phyloP scores from a whole-genome alignment of 2,888 invertebrate genomes.

The Nesidiocoris tenuis region DNA sequence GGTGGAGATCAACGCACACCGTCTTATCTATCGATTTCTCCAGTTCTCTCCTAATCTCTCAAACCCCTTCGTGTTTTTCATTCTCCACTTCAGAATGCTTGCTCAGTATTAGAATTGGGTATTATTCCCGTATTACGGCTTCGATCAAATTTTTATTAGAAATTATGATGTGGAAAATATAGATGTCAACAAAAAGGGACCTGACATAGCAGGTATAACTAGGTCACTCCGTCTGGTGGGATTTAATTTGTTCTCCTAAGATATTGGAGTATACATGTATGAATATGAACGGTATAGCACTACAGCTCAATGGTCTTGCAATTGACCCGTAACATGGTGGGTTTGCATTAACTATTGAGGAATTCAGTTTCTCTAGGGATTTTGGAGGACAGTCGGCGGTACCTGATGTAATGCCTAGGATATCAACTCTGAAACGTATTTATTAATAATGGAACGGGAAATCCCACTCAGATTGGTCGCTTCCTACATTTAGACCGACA shows the following conservation, averaged over 20 bases:
- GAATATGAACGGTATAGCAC: not conserved
- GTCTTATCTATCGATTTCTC: constrained; percentile 34
- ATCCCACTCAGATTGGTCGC: constrained; percentile 17
- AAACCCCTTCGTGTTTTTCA: not conserved
- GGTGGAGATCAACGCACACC: constrained; percentile 14
- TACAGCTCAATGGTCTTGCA: constrained; percentile 9
- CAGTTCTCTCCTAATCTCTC: not conserved
- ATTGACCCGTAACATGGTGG: constrained; percentile 35
- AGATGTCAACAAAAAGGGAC: too few relatives aligned
- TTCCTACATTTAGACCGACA: not conserved
- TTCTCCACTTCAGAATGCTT: too few relatives aligned
- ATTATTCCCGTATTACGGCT: too few relatives aligned
- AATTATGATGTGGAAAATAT: too few relatives aligned
- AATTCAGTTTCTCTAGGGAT: constrained; percentile 27
- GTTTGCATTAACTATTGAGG: constrained; percentile 24
- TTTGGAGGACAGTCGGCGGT: constrained; percentile 10
- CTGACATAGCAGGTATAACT: too few relatives aligned
- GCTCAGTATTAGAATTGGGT: too few relatives aligned
- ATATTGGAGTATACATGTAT: too few relatives aligned
- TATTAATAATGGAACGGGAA: constrained; percentile 22
- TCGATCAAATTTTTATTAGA: too few relatives aligned
- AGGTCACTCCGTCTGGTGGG: too few relatives aligned
- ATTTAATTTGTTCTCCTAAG: too few relatives aligned
- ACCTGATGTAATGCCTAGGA: constrained; percentile 20
- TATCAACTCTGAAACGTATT: constrained; percentile 27